Evolutionary conservation across 2,888 invertebrate species (phyloP).

Genomic region (Tachina lurida): DNA sequence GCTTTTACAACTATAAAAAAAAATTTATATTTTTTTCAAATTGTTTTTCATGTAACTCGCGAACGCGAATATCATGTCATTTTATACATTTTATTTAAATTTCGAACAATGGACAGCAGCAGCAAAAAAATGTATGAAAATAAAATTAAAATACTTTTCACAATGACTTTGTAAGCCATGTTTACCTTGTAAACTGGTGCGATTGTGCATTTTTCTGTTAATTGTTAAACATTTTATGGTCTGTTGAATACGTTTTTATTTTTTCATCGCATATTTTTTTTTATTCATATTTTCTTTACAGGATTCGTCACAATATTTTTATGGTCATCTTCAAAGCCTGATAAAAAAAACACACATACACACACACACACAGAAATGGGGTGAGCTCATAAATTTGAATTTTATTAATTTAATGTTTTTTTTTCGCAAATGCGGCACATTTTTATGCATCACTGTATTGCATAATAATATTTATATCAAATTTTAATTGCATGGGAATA

Average conservation of each 20-base stretch:
- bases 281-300: slow-evolving; percentile 58
- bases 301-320: slow-evolving; percentile 45
- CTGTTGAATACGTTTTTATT: slow-evolving; percentile 71
- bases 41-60: slow-evolving; percentile 71
- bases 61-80: slow-evolving; percentile 71
- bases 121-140: slow-evolving; percentile 33
- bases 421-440: slow-evolving; percentile 4
- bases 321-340: slow-evolving; percentile 17
- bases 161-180: slow-evolving; percentile 73
- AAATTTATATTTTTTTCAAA: slow-evolving; percentile 53
- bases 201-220: slow-evolving; percentile 76
- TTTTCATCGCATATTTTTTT: slow-evolving; percentile 39
- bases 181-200: slow-evolving; percentile 78
- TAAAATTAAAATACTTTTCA: slow-evolving; percentile 53
- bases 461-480: background rate
- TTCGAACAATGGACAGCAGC: slow-evolving; percentile 55
- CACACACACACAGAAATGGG: background rate
- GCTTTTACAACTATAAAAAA: too few relatives aligned
- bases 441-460: background rate
- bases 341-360: background rate
- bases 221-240: slow-evolving; percentile 81
- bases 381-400: slow-evolving; percentile 32
- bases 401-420: slow-evolving; percentile 4
- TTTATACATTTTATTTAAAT: slow-evolving; percentile 27
- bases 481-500: background rate